Evolutionary conservation across 2,888 invertebrate genomes (phyloP), one percentile per base, ranked within the genome.

Genomic region (Eretmocerus hayati): DNA sequence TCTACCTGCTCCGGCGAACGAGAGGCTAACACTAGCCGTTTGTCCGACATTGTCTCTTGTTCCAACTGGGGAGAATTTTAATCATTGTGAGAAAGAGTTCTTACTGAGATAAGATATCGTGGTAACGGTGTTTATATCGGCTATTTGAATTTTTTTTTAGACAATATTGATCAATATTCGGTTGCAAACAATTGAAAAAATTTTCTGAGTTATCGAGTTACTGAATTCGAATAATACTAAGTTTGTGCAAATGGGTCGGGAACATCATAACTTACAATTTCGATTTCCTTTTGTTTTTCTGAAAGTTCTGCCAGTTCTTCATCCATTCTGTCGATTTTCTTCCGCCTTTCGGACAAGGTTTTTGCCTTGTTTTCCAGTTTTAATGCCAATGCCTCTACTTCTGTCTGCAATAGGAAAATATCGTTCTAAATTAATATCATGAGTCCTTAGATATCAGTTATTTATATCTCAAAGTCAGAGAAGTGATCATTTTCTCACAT

Each of bases 241-340:
- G 15, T 33, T 33, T 33, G 9, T 33, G 9, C 33, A 33, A 9
- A 16, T 33, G 13, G 33, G 15, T 13, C 13, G 16, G 19, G 13
- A 38, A 38, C 6, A 9, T 41, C 9, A 42, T n/a, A 21, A 57
- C 60, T 60, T 57, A 70, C 70, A 35, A 58, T 62, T 8, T 60
- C 54, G 52, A 71, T 64, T 47, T 65, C 61, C 42, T 69, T 72
- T 60, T 84, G 81, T 62, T 83, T 78, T 19, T 82, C 80, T 31
- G 79, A 80, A 38, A 87, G 75, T 47, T 83, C 75, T 42, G 81
- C 75, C 53, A 88, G 74, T 62, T 83, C 82, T 20, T 81, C 80
- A 62, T 86, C 85, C 59, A 88, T 75, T 58, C 80, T 75, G 62
- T 84, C 82, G 48, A 87, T 81, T 68, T 81, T 83, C 42, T 75